Evolutionary conservation across 2,113 vertebrate species (phyloP).

Genomic region (Sciurus niger): DNA sequence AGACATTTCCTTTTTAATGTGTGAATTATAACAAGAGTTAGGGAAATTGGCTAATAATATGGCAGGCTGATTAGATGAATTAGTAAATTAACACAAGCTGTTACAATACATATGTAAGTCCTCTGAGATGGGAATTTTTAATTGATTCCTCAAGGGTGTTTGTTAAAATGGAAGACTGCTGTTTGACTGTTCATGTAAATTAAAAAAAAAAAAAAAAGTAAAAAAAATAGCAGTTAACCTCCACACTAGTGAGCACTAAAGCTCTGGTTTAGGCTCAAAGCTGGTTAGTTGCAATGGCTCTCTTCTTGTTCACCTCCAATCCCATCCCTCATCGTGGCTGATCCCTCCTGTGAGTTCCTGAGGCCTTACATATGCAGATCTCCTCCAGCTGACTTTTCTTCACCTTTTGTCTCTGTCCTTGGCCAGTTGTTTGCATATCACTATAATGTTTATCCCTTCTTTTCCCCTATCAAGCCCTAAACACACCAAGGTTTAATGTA

Average conservation of each 20-base stretch:
- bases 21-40: slow-evolving; percentile 86
- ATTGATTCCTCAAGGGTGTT: slow-evolving; percentile 71
- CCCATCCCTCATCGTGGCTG: background rate
- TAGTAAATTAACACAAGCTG: slow-evolving; percentile 82
- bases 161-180: slow-evolving; percentile 83
- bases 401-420: background rate
- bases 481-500: background rate
- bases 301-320: background rate
- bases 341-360: too few relatives aligned
- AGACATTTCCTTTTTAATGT: slow-evolving; percentile 79
- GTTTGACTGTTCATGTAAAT: slow-evolving; percentile 79
- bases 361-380: fast-evolving
- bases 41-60: slow-evolving; percentile 84
- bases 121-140: slow-evolving; percentile 75
- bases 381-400: background rate
- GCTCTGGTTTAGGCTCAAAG: background rate
- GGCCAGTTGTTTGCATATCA: background rate
- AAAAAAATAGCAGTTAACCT: slow-evolving; percentile 26
- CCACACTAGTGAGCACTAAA: background rate
- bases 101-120: slow-evolving; percentile 79
- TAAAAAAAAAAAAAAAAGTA: slow-evolving; percentile 66
- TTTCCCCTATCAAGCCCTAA: background rate
- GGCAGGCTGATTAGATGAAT: slow-evolving; percentile 84
- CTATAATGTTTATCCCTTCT: background rate
- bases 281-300: background rate